These are phyloP conservation scores for Melitaea athalia DNA, from an alignment of 2,888 invertebrate species.

Conservation along the genomic window DNA sequence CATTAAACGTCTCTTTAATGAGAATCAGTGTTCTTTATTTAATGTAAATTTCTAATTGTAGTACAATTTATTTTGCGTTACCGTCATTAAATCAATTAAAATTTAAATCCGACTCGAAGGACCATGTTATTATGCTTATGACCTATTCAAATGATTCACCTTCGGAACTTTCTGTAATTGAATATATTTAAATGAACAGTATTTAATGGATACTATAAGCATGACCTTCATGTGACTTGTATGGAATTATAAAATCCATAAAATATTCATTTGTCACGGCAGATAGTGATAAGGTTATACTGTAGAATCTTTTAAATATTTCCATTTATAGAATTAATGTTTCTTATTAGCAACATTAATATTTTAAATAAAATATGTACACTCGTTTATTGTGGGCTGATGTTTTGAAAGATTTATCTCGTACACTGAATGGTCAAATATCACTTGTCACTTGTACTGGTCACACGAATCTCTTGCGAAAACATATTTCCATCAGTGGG, in stretches of 20 bases:
- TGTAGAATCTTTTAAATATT: no score
- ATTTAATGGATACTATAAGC: background rate
- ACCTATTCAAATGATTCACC: conserved; percentile 16
- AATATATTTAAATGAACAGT: conserved; percentile 13
- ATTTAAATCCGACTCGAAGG: conserved; percentile 27
- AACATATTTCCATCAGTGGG: no score
- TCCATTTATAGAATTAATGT: no score
- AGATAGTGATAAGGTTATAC: no score
- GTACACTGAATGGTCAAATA: no score
- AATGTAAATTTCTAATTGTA: conserved; percentile 3
- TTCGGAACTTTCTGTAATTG: conserved; percentile 2
- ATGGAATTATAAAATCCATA: background rate
- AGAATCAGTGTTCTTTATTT: background rate
- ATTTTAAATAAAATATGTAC: no score
- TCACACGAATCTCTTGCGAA: no score
- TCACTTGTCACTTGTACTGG: no score
- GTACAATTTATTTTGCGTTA: conserved; percentile 15
- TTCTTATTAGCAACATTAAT: no score
- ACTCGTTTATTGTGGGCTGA: no score
- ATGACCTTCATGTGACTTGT: no score
- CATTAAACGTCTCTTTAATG: background rate
- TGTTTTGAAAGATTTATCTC: no score
- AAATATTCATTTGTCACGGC: background rate
- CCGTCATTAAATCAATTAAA: conserved; percentile 10
- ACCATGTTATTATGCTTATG: conserved; percentile 19